Percentiles rank a stretch among this genome's conserved stretches.
phyloP scores from a whole-genome alignment of 2,797 vertebrate genomes.

The Chiroxiphia lanceolata region DNA sequence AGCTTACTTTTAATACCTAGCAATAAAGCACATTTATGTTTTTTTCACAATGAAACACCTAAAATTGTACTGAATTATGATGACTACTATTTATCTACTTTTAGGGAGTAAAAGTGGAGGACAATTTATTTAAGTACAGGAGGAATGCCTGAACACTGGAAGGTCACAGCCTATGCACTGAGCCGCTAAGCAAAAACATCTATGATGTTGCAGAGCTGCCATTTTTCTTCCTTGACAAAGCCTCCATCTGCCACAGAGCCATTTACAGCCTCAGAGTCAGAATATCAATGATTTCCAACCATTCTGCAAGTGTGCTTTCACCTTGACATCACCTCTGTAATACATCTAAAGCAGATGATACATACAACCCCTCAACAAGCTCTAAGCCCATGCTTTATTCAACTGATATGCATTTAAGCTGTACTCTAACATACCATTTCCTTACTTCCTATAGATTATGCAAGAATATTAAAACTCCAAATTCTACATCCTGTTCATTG shows the following conservation, averaged over 20 bases:
- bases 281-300: conserved; percentile 96
- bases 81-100: conserved; percentile 70
- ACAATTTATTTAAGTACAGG: conserved; percentile 81
- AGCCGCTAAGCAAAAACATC: conserved; percentile 82
- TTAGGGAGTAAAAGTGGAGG: conserved; percentile 75
- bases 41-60: conserved; percentile 68
- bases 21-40: conserved; percentile 59
- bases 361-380: conserved; percentile 64
- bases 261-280: conserved; percentile 91
- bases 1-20: conserved; percentile 39
- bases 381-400: conserved; percentile 66
- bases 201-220: conserved; percentile 84
- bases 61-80: conserved; percentile 68
- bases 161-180: conserved; percentile 84
- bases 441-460: conserved; percentile 23
- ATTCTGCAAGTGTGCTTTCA: conserved; percentile 86
- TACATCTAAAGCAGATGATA: conserved; percentile 78
- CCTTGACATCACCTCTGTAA: conserved; percentile 91
- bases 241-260: conserved; percentile 94
- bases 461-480: conserved; percentile 2
- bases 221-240: conserved; percentile 97
- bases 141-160: conserved; percentile 80
- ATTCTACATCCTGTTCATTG: background rate
- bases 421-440: conserved; percentile 44
- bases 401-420: conserved; percentile 70